Evolutionary conservation across 2,888 invertebrate genomes (phyloP).

Genomic region (Ceraclea dissimilis): DNA sequence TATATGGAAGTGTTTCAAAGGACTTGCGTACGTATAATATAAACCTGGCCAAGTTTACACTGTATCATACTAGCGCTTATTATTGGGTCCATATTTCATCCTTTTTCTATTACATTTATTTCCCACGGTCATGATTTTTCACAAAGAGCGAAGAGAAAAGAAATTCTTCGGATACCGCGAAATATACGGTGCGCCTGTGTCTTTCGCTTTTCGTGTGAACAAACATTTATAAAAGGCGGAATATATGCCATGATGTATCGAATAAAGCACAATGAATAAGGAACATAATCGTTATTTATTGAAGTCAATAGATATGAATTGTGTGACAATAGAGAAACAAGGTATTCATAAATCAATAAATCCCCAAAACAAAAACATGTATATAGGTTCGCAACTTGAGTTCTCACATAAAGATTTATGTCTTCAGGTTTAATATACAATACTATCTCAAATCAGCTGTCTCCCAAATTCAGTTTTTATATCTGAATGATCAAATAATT

Average conservation of each 20-base stretch:
- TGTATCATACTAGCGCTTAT: not conserved
- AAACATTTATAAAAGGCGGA: slow-evolving; percentile 5
- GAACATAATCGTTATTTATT: slow-evolving; percentile 12
- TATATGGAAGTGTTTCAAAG: too few relatives aligned
- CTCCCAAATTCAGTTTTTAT: too few relatives aligned
- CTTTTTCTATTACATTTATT: not conserved
- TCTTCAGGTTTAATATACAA: too few relatives aligned
- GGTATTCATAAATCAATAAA: slow-evolving; percentile 23
- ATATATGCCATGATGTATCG: not conserved
- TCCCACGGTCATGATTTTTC: not conserved
- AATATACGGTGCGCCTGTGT: not conserved
- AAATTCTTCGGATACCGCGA: not conserved
- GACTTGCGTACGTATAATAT: not conserved
- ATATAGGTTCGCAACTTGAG: too few relatives aligned
- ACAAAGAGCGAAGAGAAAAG: not conserved
- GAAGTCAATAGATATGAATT: slow-evolving; percentile 14
- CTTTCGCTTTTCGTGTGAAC: slow-evolving; percentile 1
- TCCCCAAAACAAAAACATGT: slow-evolving; percentile 24
- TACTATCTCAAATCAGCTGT: too few relatives aligned
- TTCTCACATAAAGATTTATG: too few relatives aligned
- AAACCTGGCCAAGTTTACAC: not conserved
- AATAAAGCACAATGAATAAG: slow-evolving; percentile 12
- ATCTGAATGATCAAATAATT: too few relatives aligned
- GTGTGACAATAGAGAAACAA: not conserved
- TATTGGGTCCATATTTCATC: not conserved